Evolutionary conservation across 2,888 invertebrate genomes (phyloP), one percentile per base, ranked within the genome.

Genomic region (Epinotia ramella): DNA sequence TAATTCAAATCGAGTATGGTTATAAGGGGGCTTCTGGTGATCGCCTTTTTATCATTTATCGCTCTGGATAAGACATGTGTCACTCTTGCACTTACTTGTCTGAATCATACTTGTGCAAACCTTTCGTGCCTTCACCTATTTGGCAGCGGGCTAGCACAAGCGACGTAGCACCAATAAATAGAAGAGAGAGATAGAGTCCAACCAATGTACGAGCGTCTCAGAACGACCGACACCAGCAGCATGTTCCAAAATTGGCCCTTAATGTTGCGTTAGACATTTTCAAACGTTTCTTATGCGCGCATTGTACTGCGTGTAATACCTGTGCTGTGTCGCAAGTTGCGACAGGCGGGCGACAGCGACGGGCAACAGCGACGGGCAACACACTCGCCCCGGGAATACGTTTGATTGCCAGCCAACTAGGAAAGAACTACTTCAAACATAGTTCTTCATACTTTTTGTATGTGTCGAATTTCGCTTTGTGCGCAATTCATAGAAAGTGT

Each of bases 251-350:
- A 13, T 13, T 33, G 33, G 9, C 16, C 16, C 6, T 20, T 3
- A 60, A 6, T 20, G 16, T 33, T n/a, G 11, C n/a, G 40, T 40
- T 40, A 40, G 6, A 18, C 5, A 16, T 9, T 24, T 62, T 16
- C 20, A 9, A 44, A 59, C 59, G 44, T 57, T 68, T 59, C 1
- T 4, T 13, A 16, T 20, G 40, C 9, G 6, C 16, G 1, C 46
- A 60, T n/a, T 66, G 12, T 46, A 59, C 69, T 69, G 69, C n/a
- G 5, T 46, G 59, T n/a, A 7, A 4, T 28, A 60, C 5, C 11
- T 69, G 24, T 69, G 9, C 28, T 11, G 46, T 69, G 69, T 69
- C 44, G 33, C 18, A n/a, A 69, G 69, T 69, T 44, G 59, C 24
- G 69, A 60, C 59, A 69, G 69, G 16, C 24, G 57, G 9, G 59